A percentile compares a stretch with the other conserved stretches of the same genome.
These are phyloP conservation scores for Luperina testacea DNA, from an alignment of 2,888 invertebrate species.

Conservation along the genomic window DNA sequence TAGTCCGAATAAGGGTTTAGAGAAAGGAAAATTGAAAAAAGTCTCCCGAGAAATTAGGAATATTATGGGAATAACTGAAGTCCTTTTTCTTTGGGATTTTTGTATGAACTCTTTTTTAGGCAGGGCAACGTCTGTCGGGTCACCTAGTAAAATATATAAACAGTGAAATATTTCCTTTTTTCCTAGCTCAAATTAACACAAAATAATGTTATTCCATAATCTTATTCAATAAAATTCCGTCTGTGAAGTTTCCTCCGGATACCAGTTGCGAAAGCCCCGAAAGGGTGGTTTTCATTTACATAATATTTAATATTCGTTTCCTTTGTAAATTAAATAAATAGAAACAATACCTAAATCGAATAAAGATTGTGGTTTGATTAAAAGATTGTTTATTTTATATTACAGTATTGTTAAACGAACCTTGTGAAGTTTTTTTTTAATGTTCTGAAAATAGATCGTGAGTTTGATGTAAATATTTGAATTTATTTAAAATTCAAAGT, in stretches of 20 bases:
- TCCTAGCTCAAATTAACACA: slow-evolving; percentile 42
- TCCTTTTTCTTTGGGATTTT: neutral
- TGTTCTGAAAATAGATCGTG: neutral
- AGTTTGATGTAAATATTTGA: too few relatives aligned
- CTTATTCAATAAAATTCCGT: slow-evolving; percentile 48
- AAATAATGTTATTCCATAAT: slow-evolving; percentile 46
- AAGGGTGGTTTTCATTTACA: slow-evolving; percentile 60
- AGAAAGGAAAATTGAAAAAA: neutral
- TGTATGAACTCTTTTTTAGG: neutral
- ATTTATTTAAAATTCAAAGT: too few relatives aligned
- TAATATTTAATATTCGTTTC: slow-evolving; percentile 64
- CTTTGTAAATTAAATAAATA: slow-evolving; percentile 63
- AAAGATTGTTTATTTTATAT: slow-evolving; percentile 31
- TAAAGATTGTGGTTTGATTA: slow-evolving; percentile 45
- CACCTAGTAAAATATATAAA: neutral
- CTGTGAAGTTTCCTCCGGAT: slow-evolving; percentile 49
- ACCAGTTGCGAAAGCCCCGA: slow-evolving; percentile 32
- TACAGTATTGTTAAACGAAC: neutral
- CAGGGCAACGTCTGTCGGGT: neutral
- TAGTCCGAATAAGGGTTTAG: neutral
- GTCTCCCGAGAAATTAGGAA: neutral
- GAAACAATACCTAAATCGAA: slow-evolving; percentile 59
- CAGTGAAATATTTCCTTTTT: neutral
- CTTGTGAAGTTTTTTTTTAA: neutral
- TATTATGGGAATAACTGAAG: neutral